Base-by-base conservation (phyloP, 2,888 invertebrate species). In the Allacma fusca region DNA sequence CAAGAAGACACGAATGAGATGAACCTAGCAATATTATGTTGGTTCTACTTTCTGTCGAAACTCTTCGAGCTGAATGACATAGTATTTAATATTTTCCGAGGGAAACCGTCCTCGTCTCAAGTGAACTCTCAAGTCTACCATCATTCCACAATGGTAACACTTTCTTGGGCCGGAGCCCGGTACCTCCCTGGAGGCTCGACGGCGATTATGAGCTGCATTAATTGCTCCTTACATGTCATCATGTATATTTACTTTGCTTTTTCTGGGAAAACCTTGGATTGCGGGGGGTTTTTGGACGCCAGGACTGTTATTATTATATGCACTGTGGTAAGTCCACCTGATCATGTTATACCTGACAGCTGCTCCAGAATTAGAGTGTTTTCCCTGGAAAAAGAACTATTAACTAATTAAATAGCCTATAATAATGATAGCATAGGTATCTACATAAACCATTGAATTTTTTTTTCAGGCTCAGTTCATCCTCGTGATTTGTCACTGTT, bases 101-200 rank as follows among this genome's bases (percentile, higher is more conserved):
- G 19, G 5, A 24, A n/a, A 5, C 43, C 44, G 24, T 13, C 19
- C 24, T n/a, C 13, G 16, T 43, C 23, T 28, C 43, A 74, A 65
- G n/a, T 74, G 7, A 74, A 74, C 23, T 29, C 74, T 23, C 65
- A 44, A 13, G 28, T 64, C n/a, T 74, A 74, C 26, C 74, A 74
- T 74, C 74, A 74, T 65, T 40, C 65, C 1, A 74, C 43, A 4
- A 74, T 74, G 64, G 29, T 74, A 13, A 9, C 40, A 23, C 7
- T 65, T n/a, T 1, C 24, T 28, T 74, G 74, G 74, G 44, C 65
- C 34, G 74, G 29, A 7, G 74, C 65, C 29, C 64, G 62, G 26
- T 74, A 74, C 26, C 44, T 74, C 19, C 74, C 74, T 24, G 74
- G 74, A 23, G 74, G 74, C 5, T 74, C 74, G 1, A 29, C 74